These are phyloP conservation scores for Dendrocincla fuliginosa DNA, from an alignment of 2,797 vertebrate genomes.

Conservation along the genomic window DNA sequence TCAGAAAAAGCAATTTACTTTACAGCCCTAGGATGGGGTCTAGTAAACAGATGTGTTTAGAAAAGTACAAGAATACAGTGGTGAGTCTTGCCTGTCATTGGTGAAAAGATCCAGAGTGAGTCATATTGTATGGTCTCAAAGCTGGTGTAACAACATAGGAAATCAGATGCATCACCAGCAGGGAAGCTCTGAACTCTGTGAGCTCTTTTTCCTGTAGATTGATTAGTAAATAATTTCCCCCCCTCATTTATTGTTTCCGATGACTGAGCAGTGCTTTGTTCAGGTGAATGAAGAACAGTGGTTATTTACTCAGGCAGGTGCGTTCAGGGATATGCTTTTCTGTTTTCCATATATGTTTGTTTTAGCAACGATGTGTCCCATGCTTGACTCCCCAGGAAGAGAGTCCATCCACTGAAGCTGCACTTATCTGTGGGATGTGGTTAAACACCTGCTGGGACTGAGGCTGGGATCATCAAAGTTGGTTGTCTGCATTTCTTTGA, in stretches of 20 bases:
- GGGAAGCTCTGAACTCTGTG: not conserved
- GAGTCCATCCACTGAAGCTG: not conserved
- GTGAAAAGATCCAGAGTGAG: not conserved
- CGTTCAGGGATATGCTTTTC: not conserved
- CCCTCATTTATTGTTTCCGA: not conserved
- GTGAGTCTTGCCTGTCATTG: not conserved
- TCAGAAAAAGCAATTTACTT: constrained; percentile 6
- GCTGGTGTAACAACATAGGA: not conserved
- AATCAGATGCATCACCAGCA: not conserved
- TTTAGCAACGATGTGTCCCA: not conserved
- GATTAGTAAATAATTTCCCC: not conserved
- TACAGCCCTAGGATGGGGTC: not conserved
- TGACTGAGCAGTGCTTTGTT: not conserved
- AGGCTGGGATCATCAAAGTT: not conserved
- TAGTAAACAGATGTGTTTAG: not conserved
- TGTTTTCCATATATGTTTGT: not conserved
- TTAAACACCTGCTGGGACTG: not conserved
- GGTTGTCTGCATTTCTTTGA: not conserved
- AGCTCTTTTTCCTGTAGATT: not conserved
- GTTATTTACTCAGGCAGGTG: not conserved
- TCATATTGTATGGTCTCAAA: not conserved
- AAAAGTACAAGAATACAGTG: not conserved
- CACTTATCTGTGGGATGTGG: not conserved
- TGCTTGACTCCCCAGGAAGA: not conserved
- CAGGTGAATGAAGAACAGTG: not conserved